phyloP scores from a whole-genome alignment of 2,113 vertebrate genomes.

The Megaceryle maxima region DNA sequence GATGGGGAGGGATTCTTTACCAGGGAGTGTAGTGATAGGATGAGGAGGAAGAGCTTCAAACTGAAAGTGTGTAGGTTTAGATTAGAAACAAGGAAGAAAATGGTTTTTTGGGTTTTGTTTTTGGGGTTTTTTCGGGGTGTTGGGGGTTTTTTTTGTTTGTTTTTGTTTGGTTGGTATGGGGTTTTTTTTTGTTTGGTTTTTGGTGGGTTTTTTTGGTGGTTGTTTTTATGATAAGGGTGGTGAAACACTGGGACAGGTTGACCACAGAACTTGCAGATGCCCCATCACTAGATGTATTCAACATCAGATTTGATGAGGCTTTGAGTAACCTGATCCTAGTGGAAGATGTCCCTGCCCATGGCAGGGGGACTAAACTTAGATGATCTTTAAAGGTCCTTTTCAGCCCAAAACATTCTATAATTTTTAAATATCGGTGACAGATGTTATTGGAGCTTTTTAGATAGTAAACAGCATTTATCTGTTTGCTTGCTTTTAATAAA shows the following conservation, averaged over 20 bases:
- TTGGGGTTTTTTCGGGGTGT: too few species aligned
- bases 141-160: too few species aligned
- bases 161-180: too few species aligned
- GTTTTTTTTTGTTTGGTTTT: too few species aligned
- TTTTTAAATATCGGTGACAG: neutral
- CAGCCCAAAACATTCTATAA: neutral
- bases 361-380: rapidly evolving
- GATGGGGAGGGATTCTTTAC: neutral
- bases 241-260: neutral
- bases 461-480: neutral
- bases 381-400: neutral
- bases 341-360: neutral
- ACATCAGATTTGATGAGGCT: neutral
- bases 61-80: neutral
- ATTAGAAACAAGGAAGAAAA: neutral
- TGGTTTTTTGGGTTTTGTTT: neutral
- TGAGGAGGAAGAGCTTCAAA: neutral
- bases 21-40: neutral
- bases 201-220: too few species aligned
- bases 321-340: neutral
- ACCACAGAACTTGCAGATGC: neutral
- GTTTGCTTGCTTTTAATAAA: neutral
- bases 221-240: too few species aligned
- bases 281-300: neutral
- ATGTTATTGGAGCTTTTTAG: neutral